phyloP scores from a whole-genome alignment of 2,797 vertebrate species.

The Oryzias dopingdopingensis region DNA sequence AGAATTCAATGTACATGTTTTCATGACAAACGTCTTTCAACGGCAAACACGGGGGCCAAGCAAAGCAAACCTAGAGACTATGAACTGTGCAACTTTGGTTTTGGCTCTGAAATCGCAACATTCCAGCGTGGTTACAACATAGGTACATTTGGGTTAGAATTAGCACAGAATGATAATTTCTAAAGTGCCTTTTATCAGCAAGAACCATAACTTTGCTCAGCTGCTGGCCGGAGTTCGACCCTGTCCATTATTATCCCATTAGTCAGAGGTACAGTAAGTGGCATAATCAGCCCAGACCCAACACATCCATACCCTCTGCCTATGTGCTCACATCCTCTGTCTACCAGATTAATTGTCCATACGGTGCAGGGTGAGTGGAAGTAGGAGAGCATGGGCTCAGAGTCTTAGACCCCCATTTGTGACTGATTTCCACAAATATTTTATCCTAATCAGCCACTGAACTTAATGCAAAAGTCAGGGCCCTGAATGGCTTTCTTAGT shows the following conservation, averaged over 20 bases:
- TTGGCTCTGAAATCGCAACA: neutral
- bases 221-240: conserved; percentile 32
- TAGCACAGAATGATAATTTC: conserved; percentile 6
- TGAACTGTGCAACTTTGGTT: neutral
- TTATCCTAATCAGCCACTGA: conserved; percentile 59
- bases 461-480: conserved; percentile 59
- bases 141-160: neutral
- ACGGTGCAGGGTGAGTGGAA: conserved; percentile 52
- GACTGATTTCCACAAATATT: conserved; percentile 56
- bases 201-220: conserved; percentile 18
- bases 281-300: conserved; percentile 59
- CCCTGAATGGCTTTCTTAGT: conserved; percentile 72
- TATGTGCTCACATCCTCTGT: conserved; percentile 51
- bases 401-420: conserved; percentile 50
- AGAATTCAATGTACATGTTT: conserved; percentile 1
- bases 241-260: conserved; percentile 53
- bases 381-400: conserved; percentile 33
- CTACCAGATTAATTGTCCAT: conserved; percentile 71
- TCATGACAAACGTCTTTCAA: neutral
- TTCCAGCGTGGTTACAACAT: neutral
- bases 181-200: conserved; percentile 10
- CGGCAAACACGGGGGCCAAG: neutral
- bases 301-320: conserved; percentile 55
- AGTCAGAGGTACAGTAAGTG: conserved; percentile 54
- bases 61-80: neutral